Base-by-base conservation (phyloP, 1,140 invertebrate species). In the Drosophila repleta region DNA sequence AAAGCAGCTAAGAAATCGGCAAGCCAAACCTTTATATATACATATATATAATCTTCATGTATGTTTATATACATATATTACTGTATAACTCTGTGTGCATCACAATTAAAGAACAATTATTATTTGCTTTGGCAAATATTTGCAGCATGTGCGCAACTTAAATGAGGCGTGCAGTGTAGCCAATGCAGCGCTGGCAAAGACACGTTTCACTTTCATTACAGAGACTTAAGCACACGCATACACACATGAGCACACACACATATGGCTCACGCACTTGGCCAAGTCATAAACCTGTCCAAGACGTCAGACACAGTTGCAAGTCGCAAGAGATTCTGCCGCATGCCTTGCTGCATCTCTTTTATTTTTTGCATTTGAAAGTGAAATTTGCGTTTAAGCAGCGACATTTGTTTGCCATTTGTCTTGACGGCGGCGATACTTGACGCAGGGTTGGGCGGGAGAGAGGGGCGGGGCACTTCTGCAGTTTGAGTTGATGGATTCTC, bases 21-120 rank as follows among this genome's bases (percentile, higher is more conserved):
- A 37, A 39, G 17, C 17, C 20, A 55, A 24, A 49, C 43, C 20
- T 41, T 1, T 26, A 13, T 15, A 21, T 65, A 57, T 15, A 21
- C 24, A n/a, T 45, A 26, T 41, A n/a, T 21, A 24, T 10, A 8
- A 2, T 1, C 2, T 7, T 20, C n/a, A 15, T 48, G 2, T 70
- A 21, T 65, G 17, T 51, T 26, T 26, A 24, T 53, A 6, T 55
- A 1, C 41, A 15, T 39, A 0, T 37, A 21, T 55, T 1, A 37
- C 7, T 52, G 11, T 57, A n/a, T 21, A 26, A 21, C 0, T 43
- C 15, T 45, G n/a, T 45, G n/a, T 10, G 20, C 48, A 55, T 61
- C 41, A 26, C 57, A 74, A 74, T 74, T 74, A 74, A 61, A 70
- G 71, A 69, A 74, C 66, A 63, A 74, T 74, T 74, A 74, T 74